Conservation (phyloP, 2,113 vertebrate species). For the Talpa occidentalis region DNA sequence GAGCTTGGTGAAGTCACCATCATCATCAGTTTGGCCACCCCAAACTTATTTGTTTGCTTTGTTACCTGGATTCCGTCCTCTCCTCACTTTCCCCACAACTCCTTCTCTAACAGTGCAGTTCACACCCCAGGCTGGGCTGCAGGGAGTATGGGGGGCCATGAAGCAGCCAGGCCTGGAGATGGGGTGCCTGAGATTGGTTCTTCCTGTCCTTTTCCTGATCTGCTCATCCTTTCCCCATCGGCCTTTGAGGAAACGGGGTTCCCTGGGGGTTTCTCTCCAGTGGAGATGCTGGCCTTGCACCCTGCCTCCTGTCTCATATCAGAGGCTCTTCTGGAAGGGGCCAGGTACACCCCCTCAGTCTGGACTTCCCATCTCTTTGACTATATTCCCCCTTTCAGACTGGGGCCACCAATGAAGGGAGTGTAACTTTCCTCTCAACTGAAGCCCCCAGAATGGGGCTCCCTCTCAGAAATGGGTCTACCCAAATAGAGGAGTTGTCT, state of each 20-base stretch:
- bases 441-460: not conserved
- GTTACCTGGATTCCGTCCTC: not conserved
- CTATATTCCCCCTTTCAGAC: not conserved
- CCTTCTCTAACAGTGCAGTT: too few species aligned
- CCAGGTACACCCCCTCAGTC: rapidly evolving
- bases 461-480: not conserved
- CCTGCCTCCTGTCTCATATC: not conserved
- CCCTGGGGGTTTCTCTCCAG: not conserved
- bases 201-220: not conserved
- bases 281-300: not conserved
- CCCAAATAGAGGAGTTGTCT: not conserved
- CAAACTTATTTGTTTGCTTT: not conserved
- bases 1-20: not conserved
- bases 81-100: not conserved
- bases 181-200: too few species aligned
- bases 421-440: not conserved
- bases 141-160: not conserved
- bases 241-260: not conserved
- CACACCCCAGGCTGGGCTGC: not conserved
- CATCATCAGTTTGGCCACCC: not conserved
- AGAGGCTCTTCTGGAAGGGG: not conserved
- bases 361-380: not conserved
- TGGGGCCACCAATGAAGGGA: rapidly evolving
- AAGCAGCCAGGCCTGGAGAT: not conserved
- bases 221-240: not conserved